phyloP scores from a whole-genome alignment of 2,113 vertebrate genomes.

The Macroglossus sobrinus region DNA sequence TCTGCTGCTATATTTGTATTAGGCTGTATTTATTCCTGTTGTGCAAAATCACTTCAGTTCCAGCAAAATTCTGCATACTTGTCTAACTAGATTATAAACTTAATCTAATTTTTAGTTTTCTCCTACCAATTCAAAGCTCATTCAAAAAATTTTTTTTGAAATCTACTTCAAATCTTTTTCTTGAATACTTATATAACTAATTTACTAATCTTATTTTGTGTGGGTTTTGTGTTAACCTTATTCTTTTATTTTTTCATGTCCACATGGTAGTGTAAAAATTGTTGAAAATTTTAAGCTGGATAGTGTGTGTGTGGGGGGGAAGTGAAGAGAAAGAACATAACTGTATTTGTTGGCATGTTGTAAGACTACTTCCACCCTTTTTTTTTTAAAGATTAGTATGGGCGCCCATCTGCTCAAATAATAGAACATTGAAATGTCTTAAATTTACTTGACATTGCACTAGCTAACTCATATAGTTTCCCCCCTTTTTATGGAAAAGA shows the following conservation, averaged over 20 bases:
- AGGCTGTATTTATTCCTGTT: not conserved
- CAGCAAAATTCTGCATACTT: not conserved
- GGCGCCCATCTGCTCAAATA: not conserved
- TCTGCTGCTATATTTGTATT: fast-evolving
- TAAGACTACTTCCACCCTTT: not conserved
- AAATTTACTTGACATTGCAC: not conserved
- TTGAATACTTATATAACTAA: not conserved
- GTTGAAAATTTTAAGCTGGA: not conserved
- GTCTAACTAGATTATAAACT: not conserved
- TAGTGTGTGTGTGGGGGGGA: not conserved
- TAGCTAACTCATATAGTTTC: not conserved
- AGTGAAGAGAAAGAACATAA: not conserved
- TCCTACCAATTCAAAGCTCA: not conserved
- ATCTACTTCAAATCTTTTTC: not conserved
- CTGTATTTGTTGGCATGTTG: not conserved
- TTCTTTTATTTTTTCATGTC: not conserved
- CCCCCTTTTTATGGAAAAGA: not conserved
- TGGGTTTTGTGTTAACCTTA: not conserved
- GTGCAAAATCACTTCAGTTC: not conserved
- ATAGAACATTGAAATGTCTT: not conserved
- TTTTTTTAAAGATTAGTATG: not conserved
- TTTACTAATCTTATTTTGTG: not conserved
- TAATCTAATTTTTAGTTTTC: not conserved
- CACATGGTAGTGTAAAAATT: not conserved
- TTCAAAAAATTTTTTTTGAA: not conserved